Evolutionary conservation across 2,797 vertebrate genomes (phyloP).

Genomic region (Gymnoscopelus braueri): DNA sequence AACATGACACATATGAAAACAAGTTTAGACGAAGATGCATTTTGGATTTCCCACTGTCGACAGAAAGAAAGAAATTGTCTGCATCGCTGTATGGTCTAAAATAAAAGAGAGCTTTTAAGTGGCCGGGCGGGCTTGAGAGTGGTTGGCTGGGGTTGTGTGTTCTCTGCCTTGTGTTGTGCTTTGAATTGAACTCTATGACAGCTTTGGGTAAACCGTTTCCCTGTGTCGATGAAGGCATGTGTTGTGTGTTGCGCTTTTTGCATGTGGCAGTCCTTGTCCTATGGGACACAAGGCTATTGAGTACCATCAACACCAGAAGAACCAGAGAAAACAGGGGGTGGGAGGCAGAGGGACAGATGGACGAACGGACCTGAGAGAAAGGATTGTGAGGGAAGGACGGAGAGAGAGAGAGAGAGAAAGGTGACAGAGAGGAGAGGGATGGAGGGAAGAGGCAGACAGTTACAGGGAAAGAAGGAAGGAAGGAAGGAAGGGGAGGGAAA

Average conservation of each 20-base stretch:
- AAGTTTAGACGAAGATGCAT: not conserved
- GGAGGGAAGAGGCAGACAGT: conserved; percentile 57
- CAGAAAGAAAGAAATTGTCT: conserved; percentile 31
- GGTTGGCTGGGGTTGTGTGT: conserved; percentile 12
- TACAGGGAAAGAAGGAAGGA: conserved; percentile 54
- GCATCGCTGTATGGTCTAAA: not conserved
- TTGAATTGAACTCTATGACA: conserved; percentile 44
- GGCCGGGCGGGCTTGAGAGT: conserved; percentile 16
- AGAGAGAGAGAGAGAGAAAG: conserved; percentile 75
- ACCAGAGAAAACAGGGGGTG: conserved; percentile 53
- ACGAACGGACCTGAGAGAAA: conserved; percentile 71
- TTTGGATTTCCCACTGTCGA: not conserved
- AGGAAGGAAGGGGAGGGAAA: conserved; percentile 60
- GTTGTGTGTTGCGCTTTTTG: conserved; percentile 48
- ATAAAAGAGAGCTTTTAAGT: conserved; percentile 44
- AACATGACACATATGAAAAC: conserved; percentile 4
- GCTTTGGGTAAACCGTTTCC: conserved; percentile 44
- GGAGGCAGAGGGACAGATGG: conserved; percentile 71
- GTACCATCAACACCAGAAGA: conserved; percentile 14
- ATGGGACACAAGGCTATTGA: conserved; percentile 65
- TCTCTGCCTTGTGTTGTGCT: conserved; percentile 43
- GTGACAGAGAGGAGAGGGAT: conserved; percentile 63
- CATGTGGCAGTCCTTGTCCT: conserved; percentile 52
- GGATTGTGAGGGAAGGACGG: conserved; percentile 67
- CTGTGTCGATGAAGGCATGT: conserved; percentile 60